A percentile compares a stretch with the other conserved stretches of the same genome.
These are phyloP conservation scores for Spilogale gracilis DNA, from an alignment of 2,113 vertebrate species.

Conservation along the genomic window DNA sequence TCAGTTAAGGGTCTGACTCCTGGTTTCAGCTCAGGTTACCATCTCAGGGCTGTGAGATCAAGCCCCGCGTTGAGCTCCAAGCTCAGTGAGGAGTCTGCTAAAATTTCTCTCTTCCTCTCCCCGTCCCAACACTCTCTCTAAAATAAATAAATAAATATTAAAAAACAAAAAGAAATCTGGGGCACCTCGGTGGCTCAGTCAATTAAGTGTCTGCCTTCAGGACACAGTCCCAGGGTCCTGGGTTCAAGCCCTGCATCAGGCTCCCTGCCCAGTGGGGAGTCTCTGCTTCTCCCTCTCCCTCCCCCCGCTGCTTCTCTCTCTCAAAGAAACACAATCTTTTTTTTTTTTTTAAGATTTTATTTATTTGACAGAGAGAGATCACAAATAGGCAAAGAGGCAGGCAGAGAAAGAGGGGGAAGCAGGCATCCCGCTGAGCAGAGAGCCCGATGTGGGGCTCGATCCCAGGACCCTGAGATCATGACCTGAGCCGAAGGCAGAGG, in stretches of 20 bases:
- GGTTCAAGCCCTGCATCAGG: not conserved
- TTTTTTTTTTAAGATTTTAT: too few relatives aligned
- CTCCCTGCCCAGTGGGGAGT: not conserved
- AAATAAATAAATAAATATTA: not conserved
- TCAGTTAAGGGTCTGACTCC: not conserved
- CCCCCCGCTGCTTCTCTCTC: not conserved
- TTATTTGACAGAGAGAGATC: too few relatives aligned
- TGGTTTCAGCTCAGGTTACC: not conserved
- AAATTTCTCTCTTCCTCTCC: not conserved
- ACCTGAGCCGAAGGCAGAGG: too few relatives aligned
- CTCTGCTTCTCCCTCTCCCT: not conserved
- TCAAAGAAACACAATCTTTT: not conserved
- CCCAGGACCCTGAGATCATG: too few relatives aligned
- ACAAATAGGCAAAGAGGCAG: too few relatives aligned
- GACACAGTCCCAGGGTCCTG: not conserved
- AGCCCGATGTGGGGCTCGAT: too few relatives aligned
- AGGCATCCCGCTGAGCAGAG: too few relatives aligned
- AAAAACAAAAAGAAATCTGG: not conserved
- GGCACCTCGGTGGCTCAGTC: not conserved
- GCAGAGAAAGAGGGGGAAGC: too few relatives aligned
- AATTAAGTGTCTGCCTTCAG: not conserved
- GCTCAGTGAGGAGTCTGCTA: not conserved
- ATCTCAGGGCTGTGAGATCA: not conserved
- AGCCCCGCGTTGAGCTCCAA: not conserved
- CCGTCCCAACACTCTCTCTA: not conserved